phyloP scores from a whole-genome alignment of 2,797 vertebrate species.

The Corythornis leucogaster region DNA sequence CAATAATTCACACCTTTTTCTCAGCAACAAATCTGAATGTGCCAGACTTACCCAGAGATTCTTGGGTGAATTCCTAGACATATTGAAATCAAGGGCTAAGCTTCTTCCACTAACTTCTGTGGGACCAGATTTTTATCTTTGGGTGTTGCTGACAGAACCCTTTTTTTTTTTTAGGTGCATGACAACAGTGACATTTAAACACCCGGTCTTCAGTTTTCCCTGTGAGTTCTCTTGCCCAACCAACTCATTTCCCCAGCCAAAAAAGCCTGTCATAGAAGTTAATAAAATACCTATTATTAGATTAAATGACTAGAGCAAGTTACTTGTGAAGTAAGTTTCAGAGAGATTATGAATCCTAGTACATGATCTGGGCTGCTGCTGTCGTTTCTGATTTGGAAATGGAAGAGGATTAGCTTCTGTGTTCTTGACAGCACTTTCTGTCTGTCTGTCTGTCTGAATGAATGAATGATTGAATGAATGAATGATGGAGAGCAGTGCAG shows the following conservation, averaged over 20 bases:
- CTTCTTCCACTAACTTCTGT: slow-evolving; percentile 1
- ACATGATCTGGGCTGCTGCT: background rate
- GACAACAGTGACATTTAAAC: slow-evolving; percentile 52
- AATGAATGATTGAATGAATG: background rate
- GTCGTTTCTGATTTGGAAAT: slow-evolving; percentile 1
- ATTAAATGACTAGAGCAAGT: background rate
- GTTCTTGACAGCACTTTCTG: background rate
- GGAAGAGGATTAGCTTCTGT: background rate
- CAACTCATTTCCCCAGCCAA: background rate
- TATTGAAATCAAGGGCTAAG: background rate
- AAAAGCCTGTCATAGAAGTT: background rate
- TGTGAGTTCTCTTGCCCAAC: background rate
- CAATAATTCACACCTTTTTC: background rate
- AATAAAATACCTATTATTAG: background rate
- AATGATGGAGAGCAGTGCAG: background rate
- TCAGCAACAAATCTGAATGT: background rate
- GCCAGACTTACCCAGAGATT: slow-evolving; percentile 11
- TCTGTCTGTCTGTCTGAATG: background rate
- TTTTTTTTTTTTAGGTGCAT: slow-evolving; percentile 1
- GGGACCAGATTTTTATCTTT: slow-evolving; percentile 36
- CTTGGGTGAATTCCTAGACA: slow-evolving; percentile 22
- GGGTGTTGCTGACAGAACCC: background rate
- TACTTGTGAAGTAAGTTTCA: background rate
- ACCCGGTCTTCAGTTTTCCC: background rate
- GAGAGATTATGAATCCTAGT: background rate